Evolutionary conservation across 2,888 invertebrate species (phyloP), one percentile per base, ranked within the genome.

Genomic region (Tribolium freemani): DNA sequence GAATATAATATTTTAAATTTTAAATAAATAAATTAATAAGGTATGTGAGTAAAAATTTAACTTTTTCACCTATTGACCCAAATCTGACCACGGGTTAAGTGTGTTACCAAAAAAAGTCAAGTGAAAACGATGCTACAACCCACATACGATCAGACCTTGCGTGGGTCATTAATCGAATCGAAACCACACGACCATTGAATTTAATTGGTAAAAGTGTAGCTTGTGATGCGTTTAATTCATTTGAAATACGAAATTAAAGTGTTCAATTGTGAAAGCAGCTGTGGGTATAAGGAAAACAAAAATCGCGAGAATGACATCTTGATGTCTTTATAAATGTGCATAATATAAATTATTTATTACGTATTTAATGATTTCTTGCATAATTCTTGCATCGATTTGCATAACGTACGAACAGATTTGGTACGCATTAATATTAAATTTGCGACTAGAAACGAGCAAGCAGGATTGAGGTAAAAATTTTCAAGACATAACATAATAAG

Each of bases 81-180:
- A 30, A 50, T 63, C 3, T n/a, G 4, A 30, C 50, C 16, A 26
- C 11, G 20, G 46, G 46, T 46, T 45, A 57, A 60, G 20, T 38
- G 60, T 60, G 48, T 48, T 26, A 60, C 38, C 10, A 60, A 48
- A 46, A 48, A 46, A 21, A 60, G 16, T 44, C 16, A 31, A 63
- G 63, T 63, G 63, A 63, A 63, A 63, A 51, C 63, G 21, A 50
- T 63, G 50, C 16, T 31, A 26, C 13, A 63, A 63, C 50, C 63
- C 50, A 63, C 48, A 63, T 63, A 44, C 44, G 48, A 61, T 61
- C 9, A 21, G 46, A 60, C 60, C 21, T 46, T 58, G 44, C 38
- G 38, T 38, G 38, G 38, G 38, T 38, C 38, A 38, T 38, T 38
- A n/a, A 38, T 38, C 26, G 26, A 26, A 5, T 26, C 5, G 26